These are phyloP conservation scores for Eupelmus urozonus DNA, from an alignment of 2,888 invertebrate species.

Conservation along the genomic window DNA sequence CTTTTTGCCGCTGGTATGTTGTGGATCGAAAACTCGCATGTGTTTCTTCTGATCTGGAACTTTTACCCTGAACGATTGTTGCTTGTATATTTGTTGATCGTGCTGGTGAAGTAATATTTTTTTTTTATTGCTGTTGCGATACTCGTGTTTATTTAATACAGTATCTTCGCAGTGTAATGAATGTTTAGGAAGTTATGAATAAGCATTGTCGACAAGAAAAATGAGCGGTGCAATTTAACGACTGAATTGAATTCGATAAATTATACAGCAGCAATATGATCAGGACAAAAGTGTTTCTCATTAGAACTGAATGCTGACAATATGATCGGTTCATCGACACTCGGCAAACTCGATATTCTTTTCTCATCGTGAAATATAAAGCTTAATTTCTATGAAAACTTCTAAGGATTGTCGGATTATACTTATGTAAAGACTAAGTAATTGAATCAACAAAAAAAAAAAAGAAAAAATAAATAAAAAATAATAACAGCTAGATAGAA, in stretches of 20 bases:
- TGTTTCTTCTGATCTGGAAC: conserved; percentile 42
- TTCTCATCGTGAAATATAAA: conserved; percentile 42
- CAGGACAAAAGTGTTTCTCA: conserved; percentile 28
- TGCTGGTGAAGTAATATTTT: no score
- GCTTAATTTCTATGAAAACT: conserved; percentile 41
- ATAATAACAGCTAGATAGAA: conserved; percentile 39
- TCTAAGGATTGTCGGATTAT: conserved; percentile 40
- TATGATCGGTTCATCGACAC: conserved; percentile 48
- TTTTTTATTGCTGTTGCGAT: no score
- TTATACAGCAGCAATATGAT: conserved; percentile 2
- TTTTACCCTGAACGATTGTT: conserved; percentile 3
- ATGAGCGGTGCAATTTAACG: no score
- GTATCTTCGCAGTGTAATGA: no score
- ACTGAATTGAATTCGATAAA: not conserved
- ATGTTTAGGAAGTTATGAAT: not conserved
- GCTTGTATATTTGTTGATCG: not conserved
- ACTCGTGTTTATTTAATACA: no score
- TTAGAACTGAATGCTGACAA: conserved; percentile 51
- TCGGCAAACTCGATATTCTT: conserved; percentile 56
- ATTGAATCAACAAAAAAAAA: not conserved
- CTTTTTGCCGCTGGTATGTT: conserved; percentile 53
- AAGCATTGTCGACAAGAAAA: no score
- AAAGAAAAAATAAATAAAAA: conserved; percentile 1
- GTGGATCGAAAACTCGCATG: conserved; percentile 39
- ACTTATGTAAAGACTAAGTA: conserved; percentile 33